phyloP scores from a whole-genome alignment of 1,140 invertebrate species.

The Asbolus verrucosus region DNA sequence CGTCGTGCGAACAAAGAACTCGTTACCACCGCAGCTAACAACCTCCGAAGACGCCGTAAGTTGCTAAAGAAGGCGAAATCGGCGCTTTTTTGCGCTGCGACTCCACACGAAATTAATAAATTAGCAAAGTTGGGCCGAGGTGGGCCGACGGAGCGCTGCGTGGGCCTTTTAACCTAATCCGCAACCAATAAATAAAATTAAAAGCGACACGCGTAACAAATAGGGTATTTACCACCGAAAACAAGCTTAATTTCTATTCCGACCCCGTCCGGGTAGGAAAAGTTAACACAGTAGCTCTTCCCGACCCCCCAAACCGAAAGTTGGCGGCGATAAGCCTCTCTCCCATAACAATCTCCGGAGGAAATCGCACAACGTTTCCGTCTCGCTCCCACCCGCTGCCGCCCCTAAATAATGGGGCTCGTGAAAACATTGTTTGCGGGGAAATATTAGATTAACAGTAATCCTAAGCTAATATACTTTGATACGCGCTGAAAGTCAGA shows the following conservation, averaged over 20 bases:
- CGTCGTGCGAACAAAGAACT: too few relatives aligned
- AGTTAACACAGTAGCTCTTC: conserved; percentile 46
- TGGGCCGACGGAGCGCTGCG: conserved; percentile 17
- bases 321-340: conserved; percentile 31
- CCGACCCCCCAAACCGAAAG: conserved; percentile 16
- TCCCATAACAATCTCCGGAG: conserved; percentile 35
- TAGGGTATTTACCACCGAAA: conserved; percentile 56
- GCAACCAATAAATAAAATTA: conserved; percentile 59
- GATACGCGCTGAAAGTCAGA: conserved; percentile 48
- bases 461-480: conserved; percentile 60
- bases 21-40: not conserved
- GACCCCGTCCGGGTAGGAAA: conserved; percentile 44
- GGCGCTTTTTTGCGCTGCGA: too few relatives aligned
- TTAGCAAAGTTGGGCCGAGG: conserved; percentile 4
- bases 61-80: not conserved
- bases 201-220: conserved; percentile 57
- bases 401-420: conserved; percentile 27
- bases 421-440: conserved; percentile 45
- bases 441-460: conserved; percentile 60
- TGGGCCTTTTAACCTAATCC: conserved; percentile 39
- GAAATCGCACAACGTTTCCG: conserved; percentile 28
- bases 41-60: not conserved
- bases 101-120: conserved; percentile 23
- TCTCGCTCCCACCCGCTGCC: conserved; percentile 14
- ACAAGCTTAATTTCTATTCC: conserved; percentile 61